Percentiles rank a stretch among this genome's conserved stretches.
Conservation (phyloP, 2,888 invertebrate genomes). For the Uropetala carovei region DNA sequence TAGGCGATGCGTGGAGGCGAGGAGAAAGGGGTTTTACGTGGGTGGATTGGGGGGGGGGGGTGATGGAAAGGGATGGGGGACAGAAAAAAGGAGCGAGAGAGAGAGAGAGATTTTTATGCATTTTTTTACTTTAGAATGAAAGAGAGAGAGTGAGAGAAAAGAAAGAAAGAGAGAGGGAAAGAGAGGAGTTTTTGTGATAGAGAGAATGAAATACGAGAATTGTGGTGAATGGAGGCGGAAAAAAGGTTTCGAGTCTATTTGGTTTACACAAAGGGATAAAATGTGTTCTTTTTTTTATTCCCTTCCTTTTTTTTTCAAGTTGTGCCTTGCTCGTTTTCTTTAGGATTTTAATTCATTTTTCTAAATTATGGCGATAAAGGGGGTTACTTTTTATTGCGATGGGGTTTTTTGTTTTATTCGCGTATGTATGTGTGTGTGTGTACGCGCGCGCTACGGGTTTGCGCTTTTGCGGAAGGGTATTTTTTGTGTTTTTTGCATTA, state of each 20-base stretch:
- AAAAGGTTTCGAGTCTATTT: not conserved
- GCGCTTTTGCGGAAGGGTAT: too few species aligned
- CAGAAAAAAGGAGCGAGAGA: not conserved
- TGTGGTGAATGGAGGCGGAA: not conserved
- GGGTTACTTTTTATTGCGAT: too few species aligned
- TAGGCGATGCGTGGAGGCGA: not conserved
- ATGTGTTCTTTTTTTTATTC: not conserved
- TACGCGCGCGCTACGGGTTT: too few species aligned
- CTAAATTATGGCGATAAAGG: too few species aligned
- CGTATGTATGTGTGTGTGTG: too few species aligned
- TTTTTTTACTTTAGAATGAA: not conserved
- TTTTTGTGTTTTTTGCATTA: too few species aligned
- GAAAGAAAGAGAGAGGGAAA: too few species aligned
- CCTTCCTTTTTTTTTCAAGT: too few species aligned
- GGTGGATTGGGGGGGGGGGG: not conserved
- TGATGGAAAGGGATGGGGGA: not conserved
- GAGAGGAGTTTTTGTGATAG: not conserved
- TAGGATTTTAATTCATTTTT: too few species aligned
- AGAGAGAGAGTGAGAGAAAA: too few species aligned
- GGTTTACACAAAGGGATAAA: not conserved
- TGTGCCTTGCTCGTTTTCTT: too few species aligned
- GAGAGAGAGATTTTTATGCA: not conserved
- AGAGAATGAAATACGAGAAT: constrained; percentile 41
- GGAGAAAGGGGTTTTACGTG: not conserved
- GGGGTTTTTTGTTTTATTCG: too few species aligned